These are phyloP conservation scores for Pao palembangensis DNA, from an alignment of 2,113 vertebrate genomes.

Conservation along the genomic window DNA sequence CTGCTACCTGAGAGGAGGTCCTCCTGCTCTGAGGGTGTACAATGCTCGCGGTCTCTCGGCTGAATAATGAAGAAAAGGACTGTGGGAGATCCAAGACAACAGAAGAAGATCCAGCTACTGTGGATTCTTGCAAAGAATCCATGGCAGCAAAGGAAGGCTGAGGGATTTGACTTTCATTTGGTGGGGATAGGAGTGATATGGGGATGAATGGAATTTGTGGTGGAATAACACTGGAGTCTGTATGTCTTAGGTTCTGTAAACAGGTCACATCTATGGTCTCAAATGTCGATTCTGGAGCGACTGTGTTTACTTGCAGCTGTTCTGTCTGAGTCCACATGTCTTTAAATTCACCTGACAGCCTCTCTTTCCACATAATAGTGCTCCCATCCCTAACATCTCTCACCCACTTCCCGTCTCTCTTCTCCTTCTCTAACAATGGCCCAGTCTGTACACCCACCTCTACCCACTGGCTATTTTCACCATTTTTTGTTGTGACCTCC, in stretches of 20 bases:
- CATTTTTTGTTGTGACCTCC: constrained; percentile 40
- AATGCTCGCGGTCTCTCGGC: not conserved
- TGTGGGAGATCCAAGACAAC: not conserved
- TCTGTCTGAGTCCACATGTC: constrained; percentile 48
- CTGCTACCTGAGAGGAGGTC: not conserved
- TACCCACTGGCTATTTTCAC: fast-evolving
- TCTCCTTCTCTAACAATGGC: constrained; percentile 8
- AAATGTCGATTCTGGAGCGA: constrained; percentile 2
- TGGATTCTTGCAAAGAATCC: not conserved
- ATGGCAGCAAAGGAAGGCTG: constrained; percentile 4
- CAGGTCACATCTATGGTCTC: constrained; percentile 38
- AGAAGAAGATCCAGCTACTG: constrained; percentile 9
- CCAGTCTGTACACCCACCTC: constrained; percentile 59
- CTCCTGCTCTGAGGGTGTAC: constrained; percentile 1
- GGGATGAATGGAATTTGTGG: constrained; percentile 35
- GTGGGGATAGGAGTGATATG: constrained; percentile 29
- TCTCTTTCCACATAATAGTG: constrained; percentile 39
- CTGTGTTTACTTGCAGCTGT: constrained; percentile 5
- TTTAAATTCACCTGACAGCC: not conserved
- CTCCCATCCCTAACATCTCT: constrained; percentile 38
- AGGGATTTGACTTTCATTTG: constrained; percentile 9
- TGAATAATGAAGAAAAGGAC: not conserved
- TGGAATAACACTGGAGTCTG: not conserved
- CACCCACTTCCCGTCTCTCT: constrained; percentile 15
- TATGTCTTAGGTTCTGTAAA: constrained; percentile 30